phyloP scores from a whole-genome alignment of 1,140 invertebrate genomes.

The Zaprionus africanus region DNA sequence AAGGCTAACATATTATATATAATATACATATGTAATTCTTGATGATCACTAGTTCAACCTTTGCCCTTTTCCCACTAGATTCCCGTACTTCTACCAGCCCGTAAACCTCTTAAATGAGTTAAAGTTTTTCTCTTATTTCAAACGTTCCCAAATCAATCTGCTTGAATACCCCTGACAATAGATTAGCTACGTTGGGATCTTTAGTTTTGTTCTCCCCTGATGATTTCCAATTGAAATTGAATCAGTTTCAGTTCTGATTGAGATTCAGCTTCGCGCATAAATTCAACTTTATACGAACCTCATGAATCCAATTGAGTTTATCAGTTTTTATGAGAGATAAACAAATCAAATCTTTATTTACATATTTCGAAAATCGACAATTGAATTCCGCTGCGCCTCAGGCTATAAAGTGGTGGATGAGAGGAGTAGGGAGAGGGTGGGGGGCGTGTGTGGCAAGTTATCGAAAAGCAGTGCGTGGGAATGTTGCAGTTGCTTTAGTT shows the following conservation, averaged over 20 bases:
- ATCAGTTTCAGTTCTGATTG: not conserved
- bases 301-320: slow-evolving; percentile 1
- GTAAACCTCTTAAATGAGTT: too few species aligned
- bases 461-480: not conserved
- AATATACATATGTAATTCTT: too few species aligned
- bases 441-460: not conserved
- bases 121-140: too few species aligned
- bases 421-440: too few species aligned
- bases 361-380: slow-evolving; percentile 6
- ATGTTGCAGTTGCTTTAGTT: not conserved
- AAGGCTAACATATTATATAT: too few species aligned
- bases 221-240: not conserved
- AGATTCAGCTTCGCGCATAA: not conserved
- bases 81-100: too few species aligned
- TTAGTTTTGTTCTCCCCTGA: not conserved
- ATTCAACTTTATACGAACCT: not conserved
- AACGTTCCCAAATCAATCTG: too few species aligned
- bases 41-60: too few species aligned
- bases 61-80: too few species aligned
- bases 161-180: too few species aligned
- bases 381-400: not conserved
- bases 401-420: too few species aligned
- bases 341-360: slow-evolving; percentile 8
- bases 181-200: not conserved
- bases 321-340: slow-evolving; percentile 6